A percentile compares a stretch with the other conserved stretches of the same genome.
These are phyloP conservation scores for Caenorhabditis drosophilae DNA, from an alignment of 2,888 invertebrate species.

Conservation along the genomic window DNA sequence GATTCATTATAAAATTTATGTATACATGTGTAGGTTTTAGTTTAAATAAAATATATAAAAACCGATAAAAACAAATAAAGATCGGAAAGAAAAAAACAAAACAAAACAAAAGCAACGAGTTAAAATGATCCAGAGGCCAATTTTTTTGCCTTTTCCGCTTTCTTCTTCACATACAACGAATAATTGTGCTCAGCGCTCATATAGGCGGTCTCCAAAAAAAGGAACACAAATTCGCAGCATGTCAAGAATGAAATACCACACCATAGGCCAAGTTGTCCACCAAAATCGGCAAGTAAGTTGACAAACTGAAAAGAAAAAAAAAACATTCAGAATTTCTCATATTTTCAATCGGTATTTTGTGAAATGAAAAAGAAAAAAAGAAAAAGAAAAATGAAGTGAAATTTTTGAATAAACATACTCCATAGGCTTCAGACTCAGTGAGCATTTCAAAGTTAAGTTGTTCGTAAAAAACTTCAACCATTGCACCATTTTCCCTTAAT, in stretches of 20 bases:
- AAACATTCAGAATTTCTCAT: constrained; percentile 10
- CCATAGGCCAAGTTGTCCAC: constrained; percentile 66
- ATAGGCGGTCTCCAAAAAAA: constrained; percentile 57
- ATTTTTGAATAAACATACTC: constrained; percentile 40
- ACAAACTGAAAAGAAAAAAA: too few species aligned
- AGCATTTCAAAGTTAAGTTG: constrained; percentile 68
- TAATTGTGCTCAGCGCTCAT: constrained; percentile 63
- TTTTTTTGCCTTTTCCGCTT: constrained; percentile 54
- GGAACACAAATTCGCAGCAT: constrained; percentile 63
- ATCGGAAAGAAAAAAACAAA: not conserved
- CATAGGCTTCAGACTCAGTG: constrained; percentile 67
- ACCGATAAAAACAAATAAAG: not conserved
- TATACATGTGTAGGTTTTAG: not conserved
- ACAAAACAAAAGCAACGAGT: constrained; percentile 1
- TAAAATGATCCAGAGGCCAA: constrained; percentile 26
- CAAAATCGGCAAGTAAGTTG: constrained; percentile 67
- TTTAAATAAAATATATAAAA: not conserved
- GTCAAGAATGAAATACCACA: constrained; percentile 65
- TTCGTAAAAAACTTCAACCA: constrained; percentile 69
- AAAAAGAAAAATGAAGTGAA: too few species aligned
- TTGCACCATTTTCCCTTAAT: constrained; percentile 66
- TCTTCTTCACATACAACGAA: constrained; percentile 55
- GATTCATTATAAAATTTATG: too few species aligned
- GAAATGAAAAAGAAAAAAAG: too few species aligned
- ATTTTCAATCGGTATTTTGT: too few species aligned